A percentile compares a stretch with the other conserved stretches of the same genome.
phyloP scores from a whole-genome alignment of 2,113 vertebrate species.

The Empidonax traillii region DNA sequence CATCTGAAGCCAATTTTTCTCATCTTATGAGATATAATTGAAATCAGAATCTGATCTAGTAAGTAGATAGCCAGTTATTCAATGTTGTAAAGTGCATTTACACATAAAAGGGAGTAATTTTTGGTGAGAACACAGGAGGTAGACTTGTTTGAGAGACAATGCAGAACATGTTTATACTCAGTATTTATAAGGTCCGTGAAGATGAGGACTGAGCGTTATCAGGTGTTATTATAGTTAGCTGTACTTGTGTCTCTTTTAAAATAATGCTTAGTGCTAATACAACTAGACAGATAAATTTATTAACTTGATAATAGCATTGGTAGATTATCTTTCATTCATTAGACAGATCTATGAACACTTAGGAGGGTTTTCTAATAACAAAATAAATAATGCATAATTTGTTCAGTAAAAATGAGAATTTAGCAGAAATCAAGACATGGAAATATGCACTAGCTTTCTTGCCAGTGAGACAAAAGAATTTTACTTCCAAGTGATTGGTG shows the following conservation, averaged over 20 bases:
- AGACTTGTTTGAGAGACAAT: neutral
- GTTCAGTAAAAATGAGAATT: neutral
- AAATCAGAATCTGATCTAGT: neutral
- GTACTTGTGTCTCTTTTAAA: neutral
- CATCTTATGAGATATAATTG: neutral
- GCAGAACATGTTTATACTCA: neutral
- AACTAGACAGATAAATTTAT: neutral
- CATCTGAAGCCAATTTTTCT: neutral
- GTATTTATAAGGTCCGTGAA: neutral
- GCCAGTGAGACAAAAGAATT: neutral
- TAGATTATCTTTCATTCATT: neutral
- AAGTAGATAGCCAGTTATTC: neutral
- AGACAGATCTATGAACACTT: neutral
- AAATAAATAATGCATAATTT: neutral
- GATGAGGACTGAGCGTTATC: neutral
- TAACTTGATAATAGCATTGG: neutral
- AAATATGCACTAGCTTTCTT: neutral
- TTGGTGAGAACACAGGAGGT: neutral
- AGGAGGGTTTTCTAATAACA: neutral
- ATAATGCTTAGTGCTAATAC: neutral
- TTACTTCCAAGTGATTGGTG: neutral
- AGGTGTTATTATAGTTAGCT: neutral
- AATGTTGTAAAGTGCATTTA: neutral
- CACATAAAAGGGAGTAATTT: neutral
- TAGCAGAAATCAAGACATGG: neutral